Conservation (phyloP, 2,113 vertebrate genomes). For the Arizona elegans region DNA sequence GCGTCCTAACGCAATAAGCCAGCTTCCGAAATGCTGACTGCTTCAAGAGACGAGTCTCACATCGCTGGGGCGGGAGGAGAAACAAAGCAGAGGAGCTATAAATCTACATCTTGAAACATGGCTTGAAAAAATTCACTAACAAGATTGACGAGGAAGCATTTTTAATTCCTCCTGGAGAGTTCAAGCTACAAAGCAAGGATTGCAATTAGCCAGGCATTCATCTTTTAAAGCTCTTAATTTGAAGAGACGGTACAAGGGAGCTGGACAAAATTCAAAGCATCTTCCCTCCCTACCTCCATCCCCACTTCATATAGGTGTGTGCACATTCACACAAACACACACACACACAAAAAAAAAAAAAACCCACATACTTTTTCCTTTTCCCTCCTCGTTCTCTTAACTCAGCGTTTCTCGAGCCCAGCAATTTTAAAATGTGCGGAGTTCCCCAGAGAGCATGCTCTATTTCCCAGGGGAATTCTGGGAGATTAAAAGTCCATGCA, state of each 20-base stretch:
- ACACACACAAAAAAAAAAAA: neutral
- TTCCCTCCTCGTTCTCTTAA: neutral
- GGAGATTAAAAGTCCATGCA: no score
- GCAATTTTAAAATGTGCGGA: neutral
- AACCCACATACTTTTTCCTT: neutral
- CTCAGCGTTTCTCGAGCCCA: neutral
- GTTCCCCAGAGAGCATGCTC: neutral
- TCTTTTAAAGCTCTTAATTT: neutral
- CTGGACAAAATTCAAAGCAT: neutral
- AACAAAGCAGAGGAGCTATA: neutral
- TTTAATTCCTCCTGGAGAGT: neutral
- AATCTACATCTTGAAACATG: neutral
- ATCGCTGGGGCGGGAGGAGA: no score
- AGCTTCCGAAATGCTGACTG: neutral
- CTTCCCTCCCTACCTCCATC: neutral
- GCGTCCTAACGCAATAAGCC: neutral
- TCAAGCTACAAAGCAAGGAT: neutral
- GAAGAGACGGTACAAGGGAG: neutral
- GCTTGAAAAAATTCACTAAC: neutral
- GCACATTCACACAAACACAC: neutral
- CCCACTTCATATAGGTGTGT: neutral
- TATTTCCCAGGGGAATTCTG: neutral
- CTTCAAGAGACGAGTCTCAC: neutral
- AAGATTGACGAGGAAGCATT: neutral
- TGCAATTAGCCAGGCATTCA: neutral